phyloP scores from a whole-genome alignment of 2,888 invertebrate genomes.

The Amiota minor region DNA sequence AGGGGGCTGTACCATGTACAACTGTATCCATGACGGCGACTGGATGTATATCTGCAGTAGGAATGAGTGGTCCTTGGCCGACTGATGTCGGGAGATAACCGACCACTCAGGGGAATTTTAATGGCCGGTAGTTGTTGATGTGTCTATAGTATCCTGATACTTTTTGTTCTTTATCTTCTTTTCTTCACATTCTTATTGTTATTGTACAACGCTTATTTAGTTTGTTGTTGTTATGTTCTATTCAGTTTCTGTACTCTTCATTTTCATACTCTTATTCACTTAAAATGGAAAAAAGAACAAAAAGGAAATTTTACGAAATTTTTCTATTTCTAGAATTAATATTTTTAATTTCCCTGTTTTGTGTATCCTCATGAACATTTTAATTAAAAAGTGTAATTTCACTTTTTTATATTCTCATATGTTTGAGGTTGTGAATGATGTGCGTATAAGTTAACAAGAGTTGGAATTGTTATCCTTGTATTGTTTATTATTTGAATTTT shows the following conservation, averaged over 20 bases:
- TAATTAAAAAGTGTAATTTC: conserved; percentile 24
- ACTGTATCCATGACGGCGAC: too few relatives aligned
- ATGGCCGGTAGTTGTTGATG: conserved; percentile 7
- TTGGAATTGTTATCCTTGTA: conserved; percentile 15
- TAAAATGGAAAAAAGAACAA: background rate
- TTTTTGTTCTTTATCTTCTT: background rate
- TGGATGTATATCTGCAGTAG: too few relatives aligned
- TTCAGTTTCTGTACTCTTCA: conserved; percentile 14
- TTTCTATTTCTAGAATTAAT: conserved; percentile 17
- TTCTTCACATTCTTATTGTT: background rate
- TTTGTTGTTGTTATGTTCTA: conserved; percentile 36
- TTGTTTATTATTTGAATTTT: too few relatives aligned
- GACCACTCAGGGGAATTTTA: too few relatives aligned
- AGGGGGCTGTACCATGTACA: too few relatives aligned
- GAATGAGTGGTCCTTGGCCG: too few relatives aligned
- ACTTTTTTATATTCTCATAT: conserved; percentile 8
- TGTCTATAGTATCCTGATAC: background rate
- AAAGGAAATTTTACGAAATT: background rate
- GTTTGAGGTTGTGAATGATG: background rate
- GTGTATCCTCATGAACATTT: conserved; percentile 15
- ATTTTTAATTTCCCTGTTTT: conserved; percentile 8
- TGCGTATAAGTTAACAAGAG: background rate
- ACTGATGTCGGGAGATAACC: too few relatives aligned
- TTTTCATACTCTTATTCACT: conserved; percentile 34
- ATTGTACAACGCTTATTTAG: background rate